A percentile compares a stretch with the other conserved stretches of the same genome.
phyloP scores from a whole-genome alignment of 2,797 vertebrate genomes.

The Clamator glandarius region DNA sequence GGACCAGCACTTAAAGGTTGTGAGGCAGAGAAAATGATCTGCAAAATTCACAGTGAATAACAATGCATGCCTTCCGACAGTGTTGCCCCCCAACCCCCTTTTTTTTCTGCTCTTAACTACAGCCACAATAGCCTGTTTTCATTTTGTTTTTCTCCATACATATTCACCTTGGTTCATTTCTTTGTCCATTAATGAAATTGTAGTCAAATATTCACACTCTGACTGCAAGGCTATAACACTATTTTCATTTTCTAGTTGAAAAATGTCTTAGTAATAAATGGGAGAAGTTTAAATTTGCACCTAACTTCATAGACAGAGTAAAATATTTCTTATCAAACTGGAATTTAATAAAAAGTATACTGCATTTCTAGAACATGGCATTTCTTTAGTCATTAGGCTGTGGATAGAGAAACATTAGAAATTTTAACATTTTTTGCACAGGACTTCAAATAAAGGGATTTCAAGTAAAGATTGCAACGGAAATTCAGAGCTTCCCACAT shows the following conservation, averaged over 20 bases:
- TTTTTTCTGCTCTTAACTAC: conserved; percentile 13
- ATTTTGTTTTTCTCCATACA: not conserved
- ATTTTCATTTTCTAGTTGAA: not conserved
- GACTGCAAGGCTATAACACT: not conserved
- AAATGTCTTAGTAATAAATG: conserved; percentile 1
- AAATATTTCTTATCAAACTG: not conserved
- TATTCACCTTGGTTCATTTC: not conserved
- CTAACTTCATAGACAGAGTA: not conserved
- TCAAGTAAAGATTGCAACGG: not conserved
- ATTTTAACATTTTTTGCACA: not conserved
- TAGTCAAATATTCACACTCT: not conserved
- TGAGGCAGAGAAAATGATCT: conserved; percentile 46
- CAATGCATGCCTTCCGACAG: not conserved
- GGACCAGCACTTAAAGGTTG: conserved; percentile 16
- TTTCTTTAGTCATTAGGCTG: not conserved
- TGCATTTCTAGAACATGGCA: not conserved
- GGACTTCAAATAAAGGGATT: not conserved
- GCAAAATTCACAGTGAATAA: conserved; percentile 13
- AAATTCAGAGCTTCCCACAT: not conserved
- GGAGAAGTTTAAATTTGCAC: not conserved
- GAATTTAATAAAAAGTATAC: not conserved
- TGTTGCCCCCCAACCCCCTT: not conserved
- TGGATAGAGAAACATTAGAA: not conserved
- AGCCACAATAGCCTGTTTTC: not conserved
- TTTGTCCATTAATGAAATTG: not conserved